Evolutionary conservation across 2,797 vertebrate species (phyloP).

Genomic region (Bryconaethiops microstoma): DNA sequence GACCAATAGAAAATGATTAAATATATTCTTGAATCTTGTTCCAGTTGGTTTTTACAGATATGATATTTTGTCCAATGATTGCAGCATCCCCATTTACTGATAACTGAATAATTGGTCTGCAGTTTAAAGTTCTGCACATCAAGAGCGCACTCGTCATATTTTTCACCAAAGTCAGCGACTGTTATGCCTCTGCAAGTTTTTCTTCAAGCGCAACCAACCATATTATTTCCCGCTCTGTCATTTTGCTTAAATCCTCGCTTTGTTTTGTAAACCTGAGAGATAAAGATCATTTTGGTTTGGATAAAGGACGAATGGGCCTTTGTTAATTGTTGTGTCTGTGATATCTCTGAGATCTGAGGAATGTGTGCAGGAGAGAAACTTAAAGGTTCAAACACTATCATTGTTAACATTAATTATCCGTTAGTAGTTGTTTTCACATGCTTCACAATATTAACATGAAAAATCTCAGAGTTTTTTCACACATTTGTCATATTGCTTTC

Average conservation of each 20-base stretch:
- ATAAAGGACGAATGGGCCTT: background rate
- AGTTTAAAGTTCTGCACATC: background rate
- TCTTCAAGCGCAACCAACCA: background rate
- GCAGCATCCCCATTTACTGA: too few relatives aligned
- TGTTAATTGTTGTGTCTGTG: background rate
- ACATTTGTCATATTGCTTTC: too few relatives aligned
- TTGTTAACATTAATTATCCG: background rate
- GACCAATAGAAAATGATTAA: too few relatives aligned
- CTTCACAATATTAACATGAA: background rate
- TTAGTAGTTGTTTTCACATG: background rate
- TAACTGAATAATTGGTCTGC: background rate
- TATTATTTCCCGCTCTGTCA: background rate
- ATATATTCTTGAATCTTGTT: too few relatives aligned
- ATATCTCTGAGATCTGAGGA: conserved; percentile 21
- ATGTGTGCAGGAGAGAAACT: conserved; percentile 9
- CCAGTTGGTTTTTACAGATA: too few relatives aligned
- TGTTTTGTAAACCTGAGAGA: background rate
- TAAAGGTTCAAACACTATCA: background rate
- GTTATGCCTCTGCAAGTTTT: background rate
- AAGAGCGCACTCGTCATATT: background rate
- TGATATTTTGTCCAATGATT: too few relatives aligned
- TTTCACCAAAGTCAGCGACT: background rate
- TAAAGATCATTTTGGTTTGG: background rate
- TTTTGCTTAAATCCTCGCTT: background rate
- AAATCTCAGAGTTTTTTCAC: too few relatives aligned